phyloP scores from a whole-genome alignment of 92 coral and sea anemone genomes.

The Bergia puertoricense region DNA sequence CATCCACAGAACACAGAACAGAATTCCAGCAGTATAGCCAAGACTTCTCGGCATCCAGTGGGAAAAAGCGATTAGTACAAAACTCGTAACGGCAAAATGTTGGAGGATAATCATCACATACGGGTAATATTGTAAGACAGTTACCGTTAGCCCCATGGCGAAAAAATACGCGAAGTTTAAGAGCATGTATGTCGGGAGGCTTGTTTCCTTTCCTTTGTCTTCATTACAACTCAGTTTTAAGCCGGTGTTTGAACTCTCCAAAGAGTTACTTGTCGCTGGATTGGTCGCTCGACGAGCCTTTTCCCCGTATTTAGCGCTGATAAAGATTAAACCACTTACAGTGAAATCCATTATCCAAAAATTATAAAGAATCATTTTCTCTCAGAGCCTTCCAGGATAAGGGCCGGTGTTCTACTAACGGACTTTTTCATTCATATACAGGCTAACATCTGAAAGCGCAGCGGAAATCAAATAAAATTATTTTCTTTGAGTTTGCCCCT shows the following conservation, averaged over 20 bases:
- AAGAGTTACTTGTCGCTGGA: neutral
- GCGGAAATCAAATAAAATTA: neutral
- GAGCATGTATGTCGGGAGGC: conserved; percentile 63
- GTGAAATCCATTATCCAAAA: conserved; percentile 96
- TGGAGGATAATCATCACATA: conserved; percentile 76
- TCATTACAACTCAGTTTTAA: conserved; percentile 15
- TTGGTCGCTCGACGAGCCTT: conserved; percentile 52
- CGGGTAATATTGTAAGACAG: conserved; percentile 78
- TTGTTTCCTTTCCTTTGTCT: conserved; percentile 56
- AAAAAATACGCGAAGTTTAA: conserved; percentile 81
- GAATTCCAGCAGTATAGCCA: conserved; percentile 70
- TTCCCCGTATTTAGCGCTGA: conserved; percentile 89
- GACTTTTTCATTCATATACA: neutral
- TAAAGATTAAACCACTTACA: conserved; percentile 71
- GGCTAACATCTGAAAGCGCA: neutral
- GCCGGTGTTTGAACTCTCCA: conserved; percentile 6
- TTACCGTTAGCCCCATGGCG: conserved; percentile 79
- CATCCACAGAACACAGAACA: conserved; percentile 72
- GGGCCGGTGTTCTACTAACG: neutral
- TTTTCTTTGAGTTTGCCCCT: conserved; percentile 10
- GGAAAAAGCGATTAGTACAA: conserved; percentile 78
- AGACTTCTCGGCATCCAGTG: conserved; percentile 80
- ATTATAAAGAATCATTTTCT: conserved; percentile 71
- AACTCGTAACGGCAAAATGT: conserved; percentile 84
- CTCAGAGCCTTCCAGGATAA: neutral